phyloP scores from a whole-genome alignment of 2,888 invertebrate genomes.

The Paralinhomoeus sp. region DNA sequence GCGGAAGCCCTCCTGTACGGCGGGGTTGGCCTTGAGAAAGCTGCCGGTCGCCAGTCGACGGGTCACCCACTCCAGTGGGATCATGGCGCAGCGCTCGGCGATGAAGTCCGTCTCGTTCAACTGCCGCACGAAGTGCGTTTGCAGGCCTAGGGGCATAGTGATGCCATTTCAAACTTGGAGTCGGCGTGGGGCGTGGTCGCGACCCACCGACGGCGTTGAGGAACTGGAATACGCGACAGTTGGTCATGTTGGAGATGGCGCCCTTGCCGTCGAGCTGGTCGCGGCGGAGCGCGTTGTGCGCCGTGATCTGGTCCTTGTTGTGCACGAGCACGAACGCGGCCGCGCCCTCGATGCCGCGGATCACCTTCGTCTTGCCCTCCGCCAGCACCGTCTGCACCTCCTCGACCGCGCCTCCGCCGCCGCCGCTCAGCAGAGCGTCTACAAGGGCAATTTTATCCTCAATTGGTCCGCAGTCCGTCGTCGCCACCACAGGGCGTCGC shows the following conservation, averaged over 20 bases:
- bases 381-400: no score
- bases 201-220: constrained; percentile 36
- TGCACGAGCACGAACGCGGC: constrained; percentile 7
- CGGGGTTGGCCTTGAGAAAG: constrained; percentile 59
- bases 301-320: constrained; percentile 59
- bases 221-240: constrained; percentile 56
- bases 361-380: constrained; percentile 20
- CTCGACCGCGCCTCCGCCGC: no score
- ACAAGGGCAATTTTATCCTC: no score
- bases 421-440: no score
- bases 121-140: constrained; percentile 57
- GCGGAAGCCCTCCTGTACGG: constrained; percentile 69
- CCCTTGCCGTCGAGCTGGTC: constrained; percentile 79
- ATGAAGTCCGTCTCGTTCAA: constrained; percentile 57
- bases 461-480: no score
- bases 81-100: constrained; percentile 75
- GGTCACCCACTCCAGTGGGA: constrained; percentile 95
- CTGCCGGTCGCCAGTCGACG: constrained; percentile 83
- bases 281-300: constrained; percentile 79
- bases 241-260: constrained; percentile 71
- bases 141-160: no score
- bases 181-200: no score
- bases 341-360: constrained; percentile 6
- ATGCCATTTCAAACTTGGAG: no score
- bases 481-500: no score